A percentile compares a stretch with the other conserved stretches of the same genome.
phyloP scores from a whole-genome alignment of 2,113 vertebrate genomes.

The Pollachius pollachius region DNA sequence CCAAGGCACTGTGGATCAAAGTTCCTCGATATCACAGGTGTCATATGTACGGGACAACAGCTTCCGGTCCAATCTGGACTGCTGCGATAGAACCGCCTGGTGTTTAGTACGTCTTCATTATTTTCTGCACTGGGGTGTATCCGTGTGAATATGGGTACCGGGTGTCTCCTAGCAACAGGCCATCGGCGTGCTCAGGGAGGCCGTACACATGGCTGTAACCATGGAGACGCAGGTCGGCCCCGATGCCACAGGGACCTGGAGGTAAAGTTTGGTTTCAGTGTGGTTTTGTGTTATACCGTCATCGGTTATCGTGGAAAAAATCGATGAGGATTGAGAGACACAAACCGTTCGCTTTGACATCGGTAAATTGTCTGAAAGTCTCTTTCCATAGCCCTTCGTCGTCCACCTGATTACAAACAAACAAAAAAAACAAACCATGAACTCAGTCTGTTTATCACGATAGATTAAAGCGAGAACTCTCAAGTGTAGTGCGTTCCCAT shows the following conservation, averaged over 20 bases:
- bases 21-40: too few relatives aligned
- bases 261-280: conserved; percentile 1
- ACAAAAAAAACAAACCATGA: conserved; percentile 11
- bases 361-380: conserved; percentile 82
- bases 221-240: conserved; percentile 85
- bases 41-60: too few relatives aligned
- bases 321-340: background rate
- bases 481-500: conserved; percentile 8
- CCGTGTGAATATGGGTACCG: conserved; percentile 62
- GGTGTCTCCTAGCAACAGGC: conserved; percentile 85
- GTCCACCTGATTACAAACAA: conserved; percentile 62
- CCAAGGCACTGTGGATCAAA: too few relatives aligned
- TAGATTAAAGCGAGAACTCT: background rate
- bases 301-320: too few relatives aligned
- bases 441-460: background rate
- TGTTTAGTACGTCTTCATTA: too few relatives aligned
- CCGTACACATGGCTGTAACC: conserved; percentile 88
- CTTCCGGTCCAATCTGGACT: too few relatives aligned
- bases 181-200: conserved; percentile 87
- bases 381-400: conserved; percentile 79
- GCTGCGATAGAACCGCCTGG: too few relatives aligned
- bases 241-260: conserved; percentile 86
- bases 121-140: background rate
- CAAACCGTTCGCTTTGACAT: conserved; percentile 86
- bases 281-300: too few relatives aligned